Evolutionary conservation across 2,797 vertebrate species (phyloP).

Genomic region (Melanitta fusca): DNA sequence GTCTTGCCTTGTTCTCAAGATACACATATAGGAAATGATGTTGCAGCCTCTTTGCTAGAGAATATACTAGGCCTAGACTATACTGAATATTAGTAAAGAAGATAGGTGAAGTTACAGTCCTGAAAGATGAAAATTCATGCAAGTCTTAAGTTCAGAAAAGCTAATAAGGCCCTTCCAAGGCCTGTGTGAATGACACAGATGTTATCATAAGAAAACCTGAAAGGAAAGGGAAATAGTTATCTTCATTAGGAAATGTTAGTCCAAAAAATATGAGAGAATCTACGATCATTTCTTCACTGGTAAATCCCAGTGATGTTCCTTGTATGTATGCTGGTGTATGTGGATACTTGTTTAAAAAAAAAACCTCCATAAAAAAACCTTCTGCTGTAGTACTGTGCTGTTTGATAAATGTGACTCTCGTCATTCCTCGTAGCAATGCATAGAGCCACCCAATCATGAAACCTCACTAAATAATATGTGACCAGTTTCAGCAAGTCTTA

Average conservation of each 20-base stretch:
- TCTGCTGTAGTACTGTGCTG: not conserved
- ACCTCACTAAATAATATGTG: not conserved
- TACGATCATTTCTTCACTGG: not conserved
- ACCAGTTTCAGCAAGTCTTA: not conserved
- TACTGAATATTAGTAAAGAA: not conserved
- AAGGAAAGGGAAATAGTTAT: not conserved
- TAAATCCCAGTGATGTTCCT: not conserved
- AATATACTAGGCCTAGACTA: not conserved
- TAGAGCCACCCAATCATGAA: not conserved
- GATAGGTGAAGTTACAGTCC: not conserved
- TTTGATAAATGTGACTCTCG: not conserved
- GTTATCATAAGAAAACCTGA: not conserved
- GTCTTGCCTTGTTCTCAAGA: not conserved
- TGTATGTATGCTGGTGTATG: not conserved
- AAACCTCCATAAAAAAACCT: not conserved
- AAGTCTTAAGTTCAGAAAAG: not conserved
- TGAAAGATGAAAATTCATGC: not conserved
- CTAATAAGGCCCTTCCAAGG: not conserved
- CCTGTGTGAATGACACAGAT: not conserved
- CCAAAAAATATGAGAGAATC: not conserved
- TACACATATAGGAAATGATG: too few species aligned
- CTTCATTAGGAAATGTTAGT: not conserved
- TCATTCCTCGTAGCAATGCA: not conserved
- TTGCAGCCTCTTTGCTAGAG: not conserved
- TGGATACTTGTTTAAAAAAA: not conserved